These are phyloP conservation scores for Mus pahari DNA, from an alignment of 2,113 vertebrate species.

Conservation along the genomic window DNA sequence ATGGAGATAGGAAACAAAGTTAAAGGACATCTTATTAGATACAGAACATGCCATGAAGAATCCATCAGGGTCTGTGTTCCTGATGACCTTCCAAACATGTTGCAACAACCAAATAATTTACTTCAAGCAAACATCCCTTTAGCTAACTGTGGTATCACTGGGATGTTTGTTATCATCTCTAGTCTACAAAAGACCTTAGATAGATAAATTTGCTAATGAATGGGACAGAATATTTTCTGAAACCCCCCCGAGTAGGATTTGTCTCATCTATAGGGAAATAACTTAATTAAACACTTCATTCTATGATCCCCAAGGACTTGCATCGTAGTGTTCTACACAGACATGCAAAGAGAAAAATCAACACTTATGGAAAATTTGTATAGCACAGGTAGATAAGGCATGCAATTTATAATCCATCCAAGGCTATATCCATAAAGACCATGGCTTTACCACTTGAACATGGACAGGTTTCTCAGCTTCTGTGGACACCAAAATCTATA, in stretches of 20 bases:
- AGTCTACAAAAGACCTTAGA: not conserved
- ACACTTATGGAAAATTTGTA: not conserved
- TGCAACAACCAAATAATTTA: not conserved
- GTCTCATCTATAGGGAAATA: not conserved
- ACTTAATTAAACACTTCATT: not conserved
- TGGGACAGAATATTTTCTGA: not conserved
- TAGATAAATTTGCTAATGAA: not conserved
- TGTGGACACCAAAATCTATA: not conserved
- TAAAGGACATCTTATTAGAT: not conserved
- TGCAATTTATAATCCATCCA: not conserved
- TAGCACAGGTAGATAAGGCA: not conserved
- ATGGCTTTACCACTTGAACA: not conserved
- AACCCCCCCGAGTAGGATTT: not conserved
- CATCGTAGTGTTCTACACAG: not conserved
- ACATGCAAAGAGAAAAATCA: not conserved
- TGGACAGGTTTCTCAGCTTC: not conserved
- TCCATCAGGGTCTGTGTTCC: not conserved
- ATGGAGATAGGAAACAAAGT: not conserved
- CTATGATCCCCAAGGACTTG: not conserved
- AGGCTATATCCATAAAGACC: not conserved
- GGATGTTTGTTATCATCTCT: not conserved
- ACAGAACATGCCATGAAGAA: not conserved
- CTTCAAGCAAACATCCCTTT: not conserved
- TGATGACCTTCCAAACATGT: not conserved
- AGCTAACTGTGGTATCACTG: not conserved